These are phyloP conservation scores for Taphrorychus bicolor DNA, from an alignment of 2,888 invertebrate genomes.

Conservation along the genomic window DNA sequence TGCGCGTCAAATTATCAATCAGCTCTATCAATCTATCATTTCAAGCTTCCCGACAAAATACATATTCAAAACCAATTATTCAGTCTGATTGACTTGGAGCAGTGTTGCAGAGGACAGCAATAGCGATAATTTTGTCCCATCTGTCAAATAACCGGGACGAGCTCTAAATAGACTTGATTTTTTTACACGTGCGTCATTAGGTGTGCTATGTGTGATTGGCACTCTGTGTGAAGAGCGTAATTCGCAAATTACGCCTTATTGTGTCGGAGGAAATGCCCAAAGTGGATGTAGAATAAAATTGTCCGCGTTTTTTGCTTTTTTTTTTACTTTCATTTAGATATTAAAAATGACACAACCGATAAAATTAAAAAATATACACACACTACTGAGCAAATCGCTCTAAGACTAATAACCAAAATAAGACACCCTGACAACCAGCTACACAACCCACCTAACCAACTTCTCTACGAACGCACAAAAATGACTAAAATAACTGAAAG, in stretches of 20 bases:
- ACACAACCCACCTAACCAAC: too few species aligned
- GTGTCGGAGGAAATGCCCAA: background rate
- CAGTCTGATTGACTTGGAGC: slow-evolving; percentile 17
- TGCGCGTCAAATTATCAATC: background rate
- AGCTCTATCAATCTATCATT: slow-evolving; percentile 7
- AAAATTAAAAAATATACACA: too few species aligned
- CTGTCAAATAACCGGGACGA: slow-evolving; percentile 14
- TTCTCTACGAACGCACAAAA: too few species aligned
- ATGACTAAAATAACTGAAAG: too few species aligned
- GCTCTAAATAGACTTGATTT: slow-evolving; percentile 6
- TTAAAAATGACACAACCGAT: too few species aligned
- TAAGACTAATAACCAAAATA: too few species aligned
- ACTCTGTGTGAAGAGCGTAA: background rate
- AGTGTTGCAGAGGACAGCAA: slow-evolving; percentile 14
- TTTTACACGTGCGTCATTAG: slow-evolving; percentile 15
- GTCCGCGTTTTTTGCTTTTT: background rate
- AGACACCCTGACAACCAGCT: too few species aligned
- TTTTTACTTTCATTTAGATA: too few species aligned
- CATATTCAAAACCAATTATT: slow-evolving; percentile 16
- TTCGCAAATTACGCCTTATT: background rate
- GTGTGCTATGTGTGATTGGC: slow-evolving; percentile 8
- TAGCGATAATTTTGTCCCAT: slow-evolving; percentile 10
- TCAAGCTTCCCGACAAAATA: slow-evolving; percentile 2
- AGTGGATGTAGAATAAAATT: background rate
- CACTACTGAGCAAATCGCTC: too few species aligned